These are phyloP conservation scores for Leptopilina clavipes DNA, from an alignment of 1,140 invertebrate species.

Conservation along the genomic window DNA sequence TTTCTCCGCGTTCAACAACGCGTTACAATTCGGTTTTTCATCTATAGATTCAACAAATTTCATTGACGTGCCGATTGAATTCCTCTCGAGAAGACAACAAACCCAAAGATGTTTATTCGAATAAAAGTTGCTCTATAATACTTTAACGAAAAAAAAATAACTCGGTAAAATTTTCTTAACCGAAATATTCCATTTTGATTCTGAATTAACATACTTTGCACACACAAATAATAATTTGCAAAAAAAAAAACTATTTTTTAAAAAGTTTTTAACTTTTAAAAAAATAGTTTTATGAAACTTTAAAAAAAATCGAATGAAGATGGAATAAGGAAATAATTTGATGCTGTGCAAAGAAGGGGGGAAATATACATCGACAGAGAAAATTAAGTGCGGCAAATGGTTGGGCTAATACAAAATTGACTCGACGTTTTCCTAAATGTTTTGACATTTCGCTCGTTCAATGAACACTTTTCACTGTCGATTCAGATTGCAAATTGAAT, in stretches of 20 bases:
- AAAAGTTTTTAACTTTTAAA: no score
- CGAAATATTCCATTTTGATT: no score
- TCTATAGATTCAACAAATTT: constrained; percentile 61
- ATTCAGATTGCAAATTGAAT: constrained; percentile 25
- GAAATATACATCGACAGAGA: not conserved
- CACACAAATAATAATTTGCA: no score
- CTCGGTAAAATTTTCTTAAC: no score
- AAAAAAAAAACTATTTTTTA: no score
- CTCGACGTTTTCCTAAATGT: constrained; percentile 25
- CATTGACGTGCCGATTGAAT: constrained; percentile 52
- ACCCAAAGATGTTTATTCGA: not conserved
- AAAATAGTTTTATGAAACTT: no score
- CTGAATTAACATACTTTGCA: no score
- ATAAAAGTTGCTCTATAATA: no score
- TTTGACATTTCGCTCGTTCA: constrained; percentile 23
- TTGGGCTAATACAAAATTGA: constrained; percentile 10
- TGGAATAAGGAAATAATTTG: not conserved
- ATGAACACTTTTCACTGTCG: constrained; percentile 31
- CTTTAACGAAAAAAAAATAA: no score
- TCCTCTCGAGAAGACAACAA: not conserved
- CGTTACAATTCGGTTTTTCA: constrained; percentile 65
- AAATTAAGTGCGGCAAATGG: constrained; percentile 26
- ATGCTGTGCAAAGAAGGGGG: not conserved
- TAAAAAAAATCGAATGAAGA: no score
- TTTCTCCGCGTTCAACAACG: constrained; percentile 51